These are phyloP conservation scores for Orestias chungarensis DNA, from an alignment of 2,797 vertebrate genomes.

Conservation along the genomic window DNA sequence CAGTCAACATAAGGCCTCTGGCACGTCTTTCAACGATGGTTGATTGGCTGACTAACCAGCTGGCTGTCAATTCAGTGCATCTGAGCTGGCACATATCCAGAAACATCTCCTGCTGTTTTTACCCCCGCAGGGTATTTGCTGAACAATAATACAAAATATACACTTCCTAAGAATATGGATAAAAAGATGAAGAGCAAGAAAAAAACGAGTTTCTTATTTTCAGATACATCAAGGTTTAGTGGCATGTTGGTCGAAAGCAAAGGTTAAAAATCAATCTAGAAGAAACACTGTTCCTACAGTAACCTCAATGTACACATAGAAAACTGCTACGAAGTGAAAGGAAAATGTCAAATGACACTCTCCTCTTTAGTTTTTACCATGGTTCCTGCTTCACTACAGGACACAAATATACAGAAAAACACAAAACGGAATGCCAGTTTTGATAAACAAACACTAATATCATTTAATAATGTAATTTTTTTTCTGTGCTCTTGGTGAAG, in stretches of 20 bases:
- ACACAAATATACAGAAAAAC: neutral
- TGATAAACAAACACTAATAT: neutral
- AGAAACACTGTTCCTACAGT: constrained; percentile 10
- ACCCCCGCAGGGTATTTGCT: constrained; percentile 53
- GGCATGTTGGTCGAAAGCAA: constrained; percentile 50
- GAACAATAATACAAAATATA: constrained; percentile 51
- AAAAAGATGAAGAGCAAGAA: constrained; percentile 3
- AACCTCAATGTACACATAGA: constrained; percentile 56
- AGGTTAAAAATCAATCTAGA: constrained; percentile 58
- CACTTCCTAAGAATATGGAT: constrained; percentile 61
- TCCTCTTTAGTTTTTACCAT: constrained; percentile 2
- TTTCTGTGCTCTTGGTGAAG: too few species aligned
- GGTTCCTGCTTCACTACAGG: neutral
- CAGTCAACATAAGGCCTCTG: constrained; percentile 53
- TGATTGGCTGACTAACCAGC: constrained; percentile 56
- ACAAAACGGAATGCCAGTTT: neutral
- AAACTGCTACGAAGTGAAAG: constrained; percentile 56
- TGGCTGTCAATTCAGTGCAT: constrained; percentile 64
- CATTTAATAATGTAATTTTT: neutral
- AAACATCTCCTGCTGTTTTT: constrained; percentile 49
- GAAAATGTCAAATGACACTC: constrained; percentile 49
- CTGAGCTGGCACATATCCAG: constrained; percentile 57
- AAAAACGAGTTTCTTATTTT: constrained; percentile 29
- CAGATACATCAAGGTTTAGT: constrained; percentile 61
- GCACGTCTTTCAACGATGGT: constrained; percentile 38